phyloP scores from a whole-genome alignment of 2,113 vertebrate genomes.

The Trochalopteron elliotii region DNA sequence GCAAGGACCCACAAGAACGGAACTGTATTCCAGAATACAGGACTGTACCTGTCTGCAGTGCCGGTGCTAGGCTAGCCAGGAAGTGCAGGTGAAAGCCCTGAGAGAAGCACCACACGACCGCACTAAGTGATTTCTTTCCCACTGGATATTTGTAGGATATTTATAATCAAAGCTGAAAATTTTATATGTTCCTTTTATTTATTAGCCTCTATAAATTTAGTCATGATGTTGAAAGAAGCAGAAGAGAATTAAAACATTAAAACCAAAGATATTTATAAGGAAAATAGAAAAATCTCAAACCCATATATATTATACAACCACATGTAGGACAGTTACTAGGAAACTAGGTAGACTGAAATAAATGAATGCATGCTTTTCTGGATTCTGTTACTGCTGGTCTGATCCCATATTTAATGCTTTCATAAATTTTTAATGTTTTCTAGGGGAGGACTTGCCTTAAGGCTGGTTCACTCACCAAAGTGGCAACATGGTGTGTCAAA shows the following conservation, averaged over 20 bases:
- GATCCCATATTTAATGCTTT: background rate
- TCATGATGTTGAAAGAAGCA: background rate
- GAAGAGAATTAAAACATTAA: background rate
- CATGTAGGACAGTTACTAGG: background rate
- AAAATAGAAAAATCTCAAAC: background rate
- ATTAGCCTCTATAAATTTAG: background rate
- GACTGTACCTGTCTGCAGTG: no score
- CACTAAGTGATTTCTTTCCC: background rate
- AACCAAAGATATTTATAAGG: background rate
- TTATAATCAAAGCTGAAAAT: background rate
- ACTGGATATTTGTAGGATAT: background rate
- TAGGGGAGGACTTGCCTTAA: background rate
- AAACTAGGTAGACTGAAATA: background rate
- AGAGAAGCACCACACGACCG: no score
- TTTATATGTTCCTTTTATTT: background rate
- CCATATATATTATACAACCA: background rate
- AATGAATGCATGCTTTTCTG: background rate
- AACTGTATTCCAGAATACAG: no score
- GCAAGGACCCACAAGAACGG: no score
- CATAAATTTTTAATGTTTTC: background rate
- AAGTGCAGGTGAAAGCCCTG: no score
- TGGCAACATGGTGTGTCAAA: background rate
- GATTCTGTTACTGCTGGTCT: background rate
- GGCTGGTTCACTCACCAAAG: background rate
- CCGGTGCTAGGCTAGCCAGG: no score